Evolutionary conservation across 2,797 vertebrate genomes (phyloP).

Genomic region (Xiphophorus birchmanni): DNA sequence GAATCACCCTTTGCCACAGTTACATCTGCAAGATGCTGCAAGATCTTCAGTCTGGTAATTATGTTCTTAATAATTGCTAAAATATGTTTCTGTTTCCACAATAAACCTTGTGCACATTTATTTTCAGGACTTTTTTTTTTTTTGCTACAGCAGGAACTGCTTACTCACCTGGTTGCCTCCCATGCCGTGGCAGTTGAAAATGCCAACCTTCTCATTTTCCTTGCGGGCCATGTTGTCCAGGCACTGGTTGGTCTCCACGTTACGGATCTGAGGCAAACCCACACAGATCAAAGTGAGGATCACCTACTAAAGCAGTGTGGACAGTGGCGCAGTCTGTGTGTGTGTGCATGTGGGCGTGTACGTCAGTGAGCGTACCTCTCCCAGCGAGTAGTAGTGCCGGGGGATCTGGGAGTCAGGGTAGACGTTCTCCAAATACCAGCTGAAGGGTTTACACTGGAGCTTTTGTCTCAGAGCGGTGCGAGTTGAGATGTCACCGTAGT

Average conservation of each 20-base stretch:
- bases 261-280: constrained; percentile 86
- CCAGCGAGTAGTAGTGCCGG: constrained; percentile 95
- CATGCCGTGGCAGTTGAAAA: constrained; percentile 99
- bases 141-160: neutral
- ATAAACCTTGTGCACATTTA: neutral
- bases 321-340: neutral
- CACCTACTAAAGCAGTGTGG: neutral
- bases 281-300: constrained; percentile 23
- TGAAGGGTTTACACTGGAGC: constrained; percentile 97
- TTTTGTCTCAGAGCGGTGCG: constrained; percentile 90
- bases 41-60: neutral
- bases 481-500: constrained; percentile 95
- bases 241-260: constrained; percentile 99
- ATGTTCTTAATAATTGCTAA: neutral
- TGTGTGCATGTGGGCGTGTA: constrained; percentile 18
- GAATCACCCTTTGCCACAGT: neutral
- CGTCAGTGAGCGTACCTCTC: constrained; percentile 85
- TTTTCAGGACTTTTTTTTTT: neutral
- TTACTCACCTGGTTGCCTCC: constrained; percentile 95
- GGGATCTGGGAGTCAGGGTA: constrained; percentile 99
- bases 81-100: neutral
- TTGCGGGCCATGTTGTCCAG: constrained; percentile 99
- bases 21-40: neutral
- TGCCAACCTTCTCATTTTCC: constrained; percentile 99
- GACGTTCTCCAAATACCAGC: constrained; percentile 97